Base-by-base conservation (phyloP, 2,888 invertebrate species). In the Philhelius pedissequus region DNA sequence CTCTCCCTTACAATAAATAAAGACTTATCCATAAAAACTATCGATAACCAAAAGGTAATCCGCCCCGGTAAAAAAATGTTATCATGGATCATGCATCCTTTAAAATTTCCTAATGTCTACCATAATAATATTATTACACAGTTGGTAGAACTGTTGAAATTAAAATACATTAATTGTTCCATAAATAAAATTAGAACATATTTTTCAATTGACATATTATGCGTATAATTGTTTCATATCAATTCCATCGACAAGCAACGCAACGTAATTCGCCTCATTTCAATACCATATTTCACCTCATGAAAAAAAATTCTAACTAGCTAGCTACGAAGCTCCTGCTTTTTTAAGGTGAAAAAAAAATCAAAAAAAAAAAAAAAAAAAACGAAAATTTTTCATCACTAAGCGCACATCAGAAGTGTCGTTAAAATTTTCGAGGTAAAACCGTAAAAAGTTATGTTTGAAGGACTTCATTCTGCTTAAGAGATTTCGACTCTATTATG, bases 371-470 rank as follows among this genome's bases (percentile, higher is more conserved):
- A 62, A 77, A 71, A 54, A 52, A 38, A 25, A 64, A 73, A 79
- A 77, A 71, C 45, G 52, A 38, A 25, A 64, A 73, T 75, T 75
- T 79, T 83, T 74, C 79, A 83, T 79, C 66, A 35, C 79, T 54
- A 18, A 52, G 79, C 74, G 75, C 69, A 79, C 83, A 83, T 83
- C 69, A 79, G 66, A 74, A 83, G 40, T 30, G 64, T 79, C 83
- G 82, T 83, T 75, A 78, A 75, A 79, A 83, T 66, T 83, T 83
- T 83, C 74, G 83, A 74, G 83, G 79, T 83, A 52, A 80, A 66
- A 79, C 40, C 58, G 75, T 80, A 84, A 84, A 84, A 84, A 84
- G 70, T 70, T 80, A 80, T 79, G 75, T 70, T 60, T 58, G 70
- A 79, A 84, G 84, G 80, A 80, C 74, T 79, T 38, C 13, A 69